phyloP scores from a whole-genome alignment of 2,888 invertebrate species.

The Sycophila texana region DNA sequence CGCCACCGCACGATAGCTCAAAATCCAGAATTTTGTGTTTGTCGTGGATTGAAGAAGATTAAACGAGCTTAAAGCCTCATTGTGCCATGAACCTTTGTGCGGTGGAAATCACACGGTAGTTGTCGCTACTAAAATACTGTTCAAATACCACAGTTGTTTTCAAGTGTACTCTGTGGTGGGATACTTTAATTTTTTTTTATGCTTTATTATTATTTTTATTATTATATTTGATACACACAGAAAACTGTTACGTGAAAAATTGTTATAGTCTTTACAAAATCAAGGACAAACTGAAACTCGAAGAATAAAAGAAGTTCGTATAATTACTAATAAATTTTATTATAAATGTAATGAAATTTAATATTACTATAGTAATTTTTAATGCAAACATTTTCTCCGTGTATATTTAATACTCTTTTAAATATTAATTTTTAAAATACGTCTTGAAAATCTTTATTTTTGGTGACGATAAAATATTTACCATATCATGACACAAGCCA shows the following conservation, averaged over 20 bases:
- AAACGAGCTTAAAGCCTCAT: conserved; percentile 60
- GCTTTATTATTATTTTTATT: not conserved
- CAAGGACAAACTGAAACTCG: too few relatives aligned
- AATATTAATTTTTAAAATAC: not conserved
- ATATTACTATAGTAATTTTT: too few relatives aligned
- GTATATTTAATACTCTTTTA: too few relatives aligned
- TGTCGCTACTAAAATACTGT: not conserved
- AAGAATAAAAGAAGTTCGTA: too few relatives aligned
- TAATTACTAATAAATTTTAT: too few relatives aligned
- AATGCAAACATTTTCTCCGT: too few relatives aligned
- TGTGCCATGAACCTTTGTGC: conserved; percentile 49
- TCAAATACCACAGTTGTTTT: conserved; percentile 15
- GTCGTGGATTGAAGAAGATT: conserved; percentile 63
- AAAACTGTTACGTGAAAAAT: too few relatives aligned
- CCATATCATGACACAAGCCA: too few relatives aligned
- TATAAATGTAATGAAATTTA: too few relatives aligned
- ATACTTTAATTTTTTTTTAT: not conserved
- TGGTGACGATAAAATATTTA: not conserved
- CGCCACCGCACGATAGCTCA: conserved; percentile 46
- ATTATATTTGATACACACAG: too few relatives aligned
- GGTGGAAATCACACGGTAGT: not conserved
- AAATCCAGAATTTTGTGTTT: conserved; percentile 59
- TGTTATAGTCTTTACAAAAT: too few relatives aligned
- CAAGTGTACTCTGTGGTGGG: not conserved
- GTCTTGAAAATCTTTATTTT: not conserved